Percentiles rank a stretch among this genome's conserved stretches.
Evolutionary conservation across 2,888 invertebrate genomes (phyloP).

Genomic region (Nephrotoma flavescens): DNA sequence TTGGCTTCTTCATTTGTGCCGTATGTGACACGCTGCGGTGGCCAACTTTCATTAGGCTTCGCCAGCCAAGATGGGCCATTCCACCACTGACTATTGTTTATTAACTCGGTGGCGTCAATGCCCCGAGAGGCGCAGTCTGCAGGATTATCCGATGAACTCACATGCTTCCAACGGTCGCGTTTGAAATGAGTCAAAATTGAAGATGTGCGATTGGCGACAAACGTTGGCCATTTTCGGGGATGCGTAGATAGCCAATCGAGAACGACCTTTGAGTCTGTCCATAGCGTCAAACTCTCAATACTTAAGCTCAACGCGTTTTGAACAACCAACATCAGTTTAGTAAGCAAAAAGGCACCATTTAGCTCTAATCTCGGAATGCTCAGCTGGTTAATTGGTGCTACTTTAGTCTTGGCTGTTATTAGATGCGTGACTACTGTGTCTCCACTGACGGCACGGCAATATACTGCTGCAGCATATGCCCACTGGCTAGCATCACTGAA

Average conservation of each 20-base stretch:
- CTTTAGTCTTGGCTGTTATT: neutral
- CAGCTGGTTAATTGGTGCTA: neutral
- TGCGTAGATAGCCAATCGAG: neutral
- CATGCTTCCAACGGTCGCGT: neutral
- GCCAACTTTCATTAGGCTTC: neutral
- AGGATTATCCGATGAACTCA: neutral
- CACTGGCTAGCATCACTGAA: neutral
- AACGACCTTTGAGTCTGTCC: no score
- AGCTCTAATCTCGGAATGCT: neutral
- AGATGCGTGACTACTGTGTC: neutral
- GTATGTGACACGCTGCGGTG: neutral
- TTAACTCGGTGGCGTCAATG: neutral
- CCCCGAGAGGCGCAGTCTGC: neutral
- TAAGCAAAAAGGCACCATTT: neutral
- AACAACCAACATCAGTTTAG: neutral
- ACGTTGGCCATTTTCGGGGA: neutral
- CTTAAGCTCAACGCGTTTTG: no score
- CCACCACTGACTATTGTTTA: neutral
- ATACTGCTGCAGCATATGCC: neutral
- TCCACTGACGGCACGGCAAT: neutral
- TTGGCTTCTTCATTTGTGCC: neutral
- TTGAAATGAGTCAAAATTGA: neutral
- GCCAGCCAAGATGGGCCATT: neutral
- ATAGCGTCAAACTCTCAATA: neutral
- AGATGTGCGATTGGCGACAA: neutral